These are phyloP conservation scores for Digitonthophagus gazella DNA, from an alignment of 2,888 invertebrate species.

Conservation along the genomic window DNA sequence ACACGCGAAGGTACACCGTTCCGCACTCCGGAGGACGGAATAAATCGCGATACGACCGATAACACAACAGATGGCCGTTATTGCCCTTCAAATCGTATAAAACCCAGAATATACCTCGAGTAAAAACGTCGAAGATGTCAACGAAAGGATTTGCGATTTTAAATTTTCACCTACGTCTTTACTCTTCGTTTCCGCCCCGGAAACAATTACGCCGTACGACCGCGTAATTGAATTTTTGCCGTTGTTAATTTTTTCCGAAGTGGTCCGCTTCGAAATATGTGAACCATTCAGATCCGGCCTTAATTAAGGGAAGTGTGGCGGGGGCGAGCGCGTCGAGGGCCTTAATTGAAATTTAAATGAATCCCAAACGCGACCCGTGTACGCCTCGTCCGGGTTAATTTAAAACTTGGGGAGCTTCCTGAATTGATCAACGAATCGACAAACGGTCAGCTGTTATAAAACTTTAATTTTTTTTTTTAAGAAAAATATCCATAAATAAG, in stretches of 20 bases:
- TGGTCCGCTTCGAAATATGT: neutral
- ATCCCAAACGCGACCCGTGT: constrained; percentile 6
- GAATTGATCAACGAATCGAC: constrained; percentile 4
- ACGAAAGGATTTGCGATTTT: neutral
- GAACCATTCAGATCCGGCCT: constrained; percentile 18
- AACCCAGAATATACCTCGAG: too few species aligned
- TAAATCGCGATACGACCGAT: too few species aligned
- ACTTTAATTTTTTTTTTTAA: too few species aligned
- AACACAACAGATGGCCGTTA: neutral
- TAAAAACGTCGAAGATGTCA: too few species aligned
- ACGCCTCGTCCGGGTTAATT: constrained; percentile 1
- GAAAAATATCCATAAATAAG: too few species aligned
- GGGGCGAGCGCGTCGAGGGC: constrained; percentile 8
- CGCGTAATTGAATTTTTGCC: neutral
- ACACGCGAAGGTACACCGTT: neutral
- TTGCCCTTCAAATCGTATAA: too few species aligned
- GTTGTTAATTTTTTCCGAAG: neutral
- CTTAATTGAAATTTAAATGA: constrained; percentile 25
- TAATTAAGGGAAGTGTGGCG: constrained; percentile 20
- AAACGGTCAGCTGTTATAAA: too few species aligned
- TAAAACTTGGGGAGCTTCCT: constrained; percentile 11
- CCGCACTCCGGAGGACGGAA: too few species aligned
- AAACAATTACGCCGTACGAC: neutral
- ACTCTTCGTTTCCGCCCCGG: constrained; percentile 6
- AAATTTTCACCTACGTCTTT: neutral